Percentiles rank a stretch among this genome's conserved stretches.
These are phyloP conservation scores for Trissolcus basalis DNA, from an alignment of 1,140 invertebrate species.

Conservation along the genomic window DNA sequence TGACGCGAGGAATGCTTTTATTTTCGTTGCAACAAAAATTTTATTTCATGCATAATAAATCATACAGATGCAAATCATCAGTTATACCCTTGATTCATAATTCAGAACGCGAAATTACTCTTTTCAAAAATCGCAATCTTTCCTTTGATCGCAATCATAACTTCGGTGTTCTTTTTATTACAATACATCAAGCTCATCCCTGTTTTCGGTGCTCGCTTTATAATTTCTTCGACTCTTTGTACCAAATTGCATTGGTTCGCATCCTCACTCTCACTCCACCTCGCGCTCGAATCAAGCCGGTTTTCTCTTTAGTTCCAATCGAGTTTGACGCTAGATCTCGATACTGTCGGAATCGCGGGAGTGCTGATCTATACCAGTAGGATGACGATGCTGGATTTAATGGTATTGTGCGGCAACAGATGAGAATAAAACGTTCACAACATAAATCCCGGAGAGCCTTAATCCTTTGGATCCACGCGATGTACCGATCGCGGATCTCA, in stretches of 20 bases:
- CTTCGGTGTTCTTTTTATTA: slow-evolving; percentile 17
- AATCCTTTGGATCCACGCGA: slow-evolving; percentile 45
- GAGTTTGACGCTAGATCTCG: slow-evolving; percentile 71
- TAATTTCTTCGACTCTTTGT: slow-evolving; percentile 45
- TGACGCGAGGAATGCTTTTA: not conserved
- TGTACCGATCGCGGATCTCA: slow-evolving; percentile 42
- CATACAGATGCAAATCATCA: slow-evolving; percentile 7
- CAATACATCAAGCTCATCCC: slow-evolving; percentile 19
- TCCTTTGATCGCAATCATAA: slow-evolving; percentile 1
- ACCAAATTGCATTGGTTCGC: slow-evolving; percentile 48
- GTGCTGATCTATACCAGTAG: slow-evolving; percentile 60
- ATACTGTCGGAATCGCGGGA: slow-evolving; percentile 64
- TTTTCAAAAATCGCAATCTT: slow-evolving; percentile 22
- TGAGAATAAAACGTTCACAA: slow-evolving; percentile 56
- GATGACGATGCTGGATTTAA: slow-evolving; percentile 69
- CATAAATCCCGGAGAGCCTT: slow-evolving; percentile 41
- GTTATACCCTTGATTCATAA: not conserved
- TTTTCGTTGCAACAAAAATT: not conserved
- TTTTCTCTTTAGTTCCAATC: slow-evolving; percentile 61
- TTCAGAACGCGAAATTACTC: slow-evolving; percentile 4
- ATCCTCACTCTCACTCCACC: slow-evolving; percentile 30
- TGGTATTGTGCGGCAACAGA: slow-evolving; percentile 58
- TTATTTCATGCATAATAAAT: not conserved
- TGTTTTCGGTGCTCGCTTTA: slow-evolving; percentile 30
- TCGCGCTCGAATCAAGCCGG: slow-evolving; percentile 45